Conservation (phyloP, 2,797 vertebrate species). For the Gadopsis bispinosus region DNA sequence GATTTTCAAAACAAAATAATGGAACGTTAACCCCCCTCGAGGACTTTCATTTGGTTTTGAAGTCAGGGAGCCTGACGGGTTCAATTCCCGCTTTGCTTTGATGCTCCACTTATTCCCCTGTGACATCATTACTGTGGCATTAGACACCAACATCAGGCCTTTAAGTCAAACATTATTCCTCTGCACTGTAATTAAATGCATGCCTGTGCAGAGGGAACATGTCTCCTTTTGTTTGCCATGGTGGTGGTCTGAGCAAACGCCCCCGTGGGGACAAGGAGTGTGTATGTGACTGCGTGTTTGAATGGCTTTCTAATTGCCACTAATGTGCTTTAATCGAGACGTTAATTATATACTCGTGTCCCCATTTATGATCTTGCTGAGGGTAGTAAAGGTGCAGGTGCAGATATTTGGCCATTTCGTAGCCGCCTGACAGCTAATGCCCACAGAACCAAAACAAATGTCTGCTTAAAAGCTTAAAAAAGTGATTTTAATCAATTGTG, state of each 20-base stretch:
- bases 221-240: conserved; percentile 62
- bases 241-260: conserved; percentile 35
- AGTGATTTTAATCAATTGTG: neutral
- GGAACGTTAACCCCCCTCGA: neutral
- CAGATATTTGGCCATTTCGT: conserved; percentile 15
- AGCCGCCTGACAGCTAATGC: conserved; percentile 29
- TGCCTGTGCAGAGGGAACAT: conserved; percentile 70
- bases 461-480: conserved; percentile 21
- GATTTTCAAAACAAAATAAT: neutral
- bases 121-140: conserved; percentile 69
- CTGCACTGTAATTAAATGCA: conserved; percentile 68
- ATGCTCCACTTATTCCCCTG: conserved; percentile 20
- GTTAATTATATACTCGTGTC: conserved; percentile 12
- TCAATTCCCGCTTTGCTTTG: conserved; percentile 52
- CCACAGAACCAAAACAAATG: conserved; percentile 51
- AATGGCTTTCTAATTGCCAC: conserved; percentile 29
- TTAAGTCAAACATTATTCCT: conserved; percentile 52
- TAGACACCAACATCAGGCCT: conserved; percentile 50
- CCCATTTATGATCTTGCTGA: conserved; percentile 7
- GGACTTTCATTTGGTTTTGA: conserved; percentile 36
- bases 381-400: conserved; percentile 13
- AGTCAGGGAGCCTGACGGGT: conserved; percentile 43
- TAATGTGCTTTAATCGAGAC: conserved; percentile 33
- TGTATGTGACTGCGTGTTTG: neutral
- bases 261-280: conserved; percentile 19